These are phyloP conservation scores for Dendrolimus kikuchii DNA, from an alignment of 1,140 invertebrate genomes.

Conservation along the genomic window DNA sequence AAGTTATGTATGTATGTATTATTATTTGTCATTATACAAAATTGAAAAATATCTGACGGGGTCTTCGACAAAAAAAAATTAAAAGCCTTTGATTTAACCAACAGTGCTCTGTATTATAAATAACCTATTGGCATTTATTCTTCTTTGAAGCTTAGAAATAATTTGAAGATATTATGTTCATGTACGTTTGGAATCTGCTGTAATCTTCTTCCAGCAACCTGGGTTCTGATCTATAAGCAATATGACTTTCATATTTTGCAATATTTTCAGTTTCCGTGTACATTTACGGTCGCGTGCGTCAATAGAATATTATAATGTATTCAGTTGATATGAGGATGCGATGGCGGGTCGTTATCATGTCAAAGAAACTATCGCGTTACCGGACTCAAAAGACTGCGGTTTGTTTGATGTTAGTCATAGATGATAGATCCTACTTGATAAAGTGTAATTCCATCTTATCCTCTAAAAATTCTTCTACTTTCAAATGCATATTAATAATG, in stretches of 20 bases:
- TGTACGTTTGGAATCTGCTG: too few relatives aligned
- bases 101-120: too few relatives aligned
- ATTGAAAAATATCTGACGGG: too few relatives aligned
- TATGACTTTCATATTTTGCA: conserved; percentile 2
- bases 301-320: conserved; percentile 54
- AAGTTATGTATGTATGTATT: too few relatives aligned
- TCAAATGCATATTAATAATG: not conserved
- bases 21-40: too few relatives aligned
- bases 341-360: conserved; percentile 62
- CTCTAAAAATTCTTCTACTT: conserved; percentile 6
- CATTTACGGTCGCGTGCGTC: conserved; percentile 23
- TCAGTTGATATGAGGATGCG: conserved; percentile 44
- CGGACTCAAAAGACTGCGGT: conserved; percentile 53
- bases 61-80: too few relatives aligned
- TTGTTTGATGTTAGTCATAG: conserved; percentile 52
- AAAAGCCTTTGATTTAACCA: too few relatives aligned
- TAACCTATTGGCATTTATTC: too few relatives aligned
- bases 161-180: too few relatives aligned
- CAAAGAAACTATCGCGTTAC: conserved; percentile 68
- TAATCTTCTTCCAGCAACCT: too few relatives aligned
- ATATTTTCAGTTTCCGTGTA: conserved; percentile 33
- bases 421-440: conserved; percentile 33
- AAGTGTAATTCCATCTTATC: conserved; percentile 32
- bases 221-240: too few relatives aligned
- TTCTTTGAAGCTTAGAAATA: too few relatives aligned